Percentiles rank a stretch among this genome's conserved stretches.
Evolutionary conservation across 2,113 vertebrate species (phyloP).

Genomic region (Coracopsis vasa): DNA sequence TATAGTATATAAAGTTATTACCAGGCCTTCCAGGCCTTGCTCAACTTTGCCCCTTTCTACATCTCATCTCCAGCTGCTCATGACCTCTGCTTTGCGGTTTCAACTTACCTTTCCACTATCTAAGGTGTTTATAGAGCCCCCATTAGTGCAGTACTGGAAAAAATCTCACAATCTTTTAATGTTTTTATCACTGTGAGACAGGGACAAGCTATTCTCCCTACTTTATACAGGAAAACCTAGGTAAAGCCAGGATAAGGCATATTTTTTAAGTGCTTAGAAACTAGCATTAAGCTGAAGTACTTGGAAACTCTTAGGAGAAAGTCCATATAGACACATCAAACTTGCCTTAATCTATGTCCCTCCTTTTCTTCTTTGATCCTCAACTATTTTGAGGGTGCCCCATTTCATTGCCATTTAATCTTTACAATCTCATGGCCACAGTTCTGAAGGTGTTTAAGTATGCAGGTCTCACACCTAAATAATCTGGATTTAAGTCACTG

Average conservation of each 20-base stretch:
- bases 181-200: slow-evolving; percentile 34
- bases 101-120: slow-evolving; percentile 13
- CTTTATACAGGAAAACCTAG: neutral
- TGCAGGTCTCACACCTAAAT: neutral
- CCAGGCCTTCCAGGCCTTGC: slow-evolving; percentile 5
- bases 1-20: slow-evolving; percentile 56
- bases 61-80: slow-evolving; percentile 8
- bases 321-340: neutral
- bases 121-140: slow-evolving; percentile 32
- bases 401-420: neutral
- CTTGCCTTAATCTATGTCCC: neutral
- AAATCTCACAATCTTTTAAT: slow-evolving; percentile 4
- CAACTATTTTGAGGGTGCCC: neutral
- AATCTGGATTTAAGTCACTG: neutral
- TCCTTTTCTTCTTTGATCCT: neutral
- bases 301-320: neutral
- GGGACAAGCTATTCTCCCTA: slow-evolving; percentile 4
- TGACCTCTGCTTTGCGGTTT: slow-evolving; percentile 27
- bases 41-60: neutral
- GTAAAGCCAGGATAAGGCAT: neutral
- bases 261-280: neutral
- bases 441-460: neutral
- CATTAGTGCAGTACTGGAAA: neutral
- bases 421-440: neutral
- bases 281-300: neutral